A percentile compares a stretch with the other conserved stretches of the same genome.
These are phyloP conservation scores for Takifugu rubripes DNA, from an alignment of 2,797 vertebrate genomes.

Conservation along the genomic window DNA sequence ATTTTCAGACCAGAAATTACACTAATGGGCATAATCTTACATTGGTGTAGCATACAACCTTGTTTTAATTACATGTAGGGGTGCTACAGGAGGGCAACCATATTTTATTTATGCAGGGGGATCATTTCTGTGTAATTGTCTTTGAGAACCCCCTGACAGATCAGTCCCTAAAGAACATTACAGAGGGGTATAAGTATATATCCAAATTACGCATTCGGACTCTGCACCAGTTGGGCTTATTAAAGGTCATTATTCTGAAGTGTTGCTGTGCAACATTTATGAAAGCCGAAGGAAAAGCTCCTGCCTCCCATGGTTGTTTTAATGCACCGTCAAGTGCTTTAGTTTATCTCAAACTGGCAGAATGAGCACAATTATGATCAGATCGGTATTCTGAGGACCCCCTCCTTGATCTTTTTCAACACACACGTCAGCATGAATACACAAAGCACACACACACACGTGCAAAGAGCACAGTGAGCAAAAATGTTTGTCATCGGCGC, in stretches of 20 bases:
- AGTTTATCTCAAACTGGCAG: conserved; percentile 54
- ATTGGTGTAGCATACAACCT: too few species aligned
- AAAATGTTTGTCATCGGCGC: conserved; percentile 9
- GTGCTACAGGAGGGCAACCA: too few species aligned
- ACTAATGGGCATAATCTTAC: too few species aligned
- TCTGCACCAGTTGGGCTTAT: conserved; percentile 40
- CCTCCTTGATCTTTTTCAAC: conserved; percentile 15
- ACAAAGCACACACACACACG: neutral
- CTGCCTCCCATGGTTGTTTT: conserved; percentile 34
- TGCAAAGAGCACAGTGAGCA: conserved; percentile 1
- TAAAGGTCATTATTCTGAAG: conserved; percentile 48
- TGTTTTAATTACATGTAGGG: too few species aligned
- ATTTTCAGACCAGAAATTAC: too few species aligned
- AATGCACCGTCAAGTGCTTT: conserved; percentile 42
- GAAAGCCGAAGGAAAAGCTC: conserved; percentile 42
- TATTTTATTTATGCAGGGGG: too few species aligned
- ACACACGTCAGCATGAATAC: conserved; percentile 1
- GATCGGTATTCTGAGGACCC: conserved; percentile 18
- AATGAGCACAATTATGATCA: conserved; percentile 15
- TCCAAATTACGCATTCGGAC: conserved; percentile 46
- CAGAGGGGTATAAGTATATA: conserved; percentile 3
- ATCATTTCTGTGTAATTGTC: too few species aligned
- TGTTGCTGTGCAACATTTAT: conserved; percentile 51
- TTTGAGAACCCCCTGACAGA: conserved; percentile 3
- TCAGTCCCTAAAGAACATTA: conserved; percentile 4